Conservation (phyloP, 2,113 vertebrate species). For the Toxotes jaculatrix region DNA sequence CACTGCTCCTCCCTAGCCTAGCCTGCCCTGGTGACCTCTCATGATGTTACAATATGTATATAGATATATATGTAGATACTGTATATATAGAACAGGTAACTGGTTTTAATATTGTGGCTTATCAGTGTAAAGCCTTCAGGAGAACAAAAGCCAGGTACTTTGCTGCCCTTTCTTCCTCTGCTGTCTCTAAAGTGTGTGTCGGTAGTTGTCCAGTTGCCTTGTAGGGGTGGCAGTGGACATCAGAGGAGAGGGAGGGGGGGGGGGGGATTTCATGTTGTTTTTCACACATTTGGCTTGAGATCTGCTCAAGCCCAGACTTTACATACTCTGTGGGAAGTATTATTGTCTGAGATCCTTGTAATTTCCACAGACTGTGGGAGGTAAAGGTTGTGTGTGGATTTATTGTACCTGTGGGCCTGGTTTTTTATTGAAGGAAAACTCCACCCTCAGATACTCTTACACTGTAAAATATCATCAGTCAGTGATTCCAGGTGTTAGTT, state of each 20-base stretch:
- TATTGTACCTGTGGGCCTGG: slow-evolving; percentile 12
- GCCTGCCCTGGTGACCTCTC: too few species aligned
- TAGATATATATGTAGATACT: too few species aligned
- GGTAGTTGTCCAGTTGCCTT: slow-evolving; percentile 51
- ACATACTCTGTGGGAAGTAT: slow-evolving; percentile 35
- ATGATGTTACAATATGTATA: too few species aligned
- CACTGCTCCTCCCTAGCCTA: too few species aligned
- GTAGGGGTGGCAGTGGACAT: slow-evolving; percentile 8
- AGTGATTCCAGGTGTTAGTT: slow-evolving; percentile 35
- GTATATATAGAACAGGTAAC: too few species aligned
- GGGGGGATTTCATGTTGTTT: slow-evolving; percentile 60
- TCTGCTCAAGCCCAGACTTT: slow-evolving; percentile 41
- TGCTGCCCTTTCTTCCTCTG: slow-evolving; percentile 33
- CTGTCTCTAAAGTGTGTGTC: slow-evolving; percentile 47
- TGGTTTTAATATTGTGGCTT: too few species aligned
- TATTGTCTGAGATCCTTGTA: slow-evolving; percentile 13
- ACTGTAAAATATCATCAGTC: slow-evolving; percentile 34
- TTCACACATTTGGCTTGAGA: slow-evolving; percentile 57
- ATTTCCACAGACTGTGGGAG: slow-evolving; percentile 36
- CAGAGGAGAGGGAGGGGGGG: not conserved
- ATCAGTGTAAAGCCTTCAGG: slow-evolving; percentile 48
- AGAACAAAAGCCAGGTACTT: slow-evolving; percentile 67
- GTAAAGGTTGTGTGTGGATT: slow-evolving; percentile 30
- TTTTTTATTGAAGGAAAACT: slow-evolving; percentile 11
- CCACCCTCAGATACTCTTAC: slow-evolving; percentile 15